Conservation (phyloP, 2,113 vertebrate species). For the Rhynchomys soricoides region DNA sequence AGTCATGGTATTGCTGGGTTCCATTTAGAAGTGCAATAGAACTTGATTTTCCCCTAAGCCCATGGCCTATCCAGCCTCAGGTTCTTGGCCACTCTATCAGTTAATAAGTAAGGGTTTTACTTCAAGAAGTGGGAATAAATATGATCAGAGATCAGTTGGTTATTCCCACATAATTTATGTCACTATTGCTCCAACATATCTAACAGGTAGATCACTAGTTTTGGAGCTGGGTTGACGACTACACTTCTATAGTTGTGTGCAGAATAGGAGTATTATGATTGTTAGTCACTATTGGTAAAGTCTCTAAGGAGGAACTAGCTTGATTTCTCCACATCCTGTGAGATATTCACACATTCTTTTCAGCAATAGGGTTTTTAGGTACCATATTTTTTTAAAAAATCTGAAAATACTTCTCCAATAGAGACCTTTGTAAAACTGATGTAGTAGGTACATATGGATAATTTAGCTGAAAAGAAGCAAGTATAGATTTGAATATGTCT, state of each 20-base stretch:
- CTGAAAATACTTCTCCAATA: background rate
- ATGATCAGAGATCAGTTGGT: background rate
- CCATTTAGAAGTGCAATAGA: background rate
- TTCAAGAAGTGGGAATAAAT: background rate
- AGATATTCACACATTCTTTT: background rate
- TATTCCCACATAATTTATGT: too few relatives aligned
- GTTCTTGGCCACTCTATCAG: background rate
- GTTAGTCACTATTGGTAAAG: background rate
- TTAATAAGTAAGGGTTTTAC: background rate
- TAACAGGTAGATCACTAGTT: too few relatives aligned
- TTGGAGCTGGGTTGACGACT: background rate
- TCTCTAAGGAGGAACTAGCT: too few relatives aligned
- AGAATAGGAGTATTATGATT: background rate
- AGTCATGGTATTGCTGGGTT: background rate
- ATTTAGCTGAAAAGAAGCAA: background rate
- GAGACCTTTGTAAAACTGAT: slow-evolving; percentile 12
- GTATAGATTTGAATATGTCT: background rate
- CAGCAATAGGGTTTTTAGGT: background rate
- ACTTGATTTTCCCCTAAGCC: too few relatives aligned
- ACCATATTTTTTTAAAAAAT: background rate
- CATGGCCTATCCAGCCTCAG: background rate
- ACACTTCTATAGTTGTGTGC: background rate
- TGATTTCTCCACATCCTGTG: background rate
- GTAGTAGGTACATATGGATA: background rate
- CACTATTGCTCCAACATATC: background rate